These are phyloP conservation scores for Heterodera schachtii DNA, from an alignment of 1,140 invertebrate genomes.

Conservation along the genomic window DNA sequence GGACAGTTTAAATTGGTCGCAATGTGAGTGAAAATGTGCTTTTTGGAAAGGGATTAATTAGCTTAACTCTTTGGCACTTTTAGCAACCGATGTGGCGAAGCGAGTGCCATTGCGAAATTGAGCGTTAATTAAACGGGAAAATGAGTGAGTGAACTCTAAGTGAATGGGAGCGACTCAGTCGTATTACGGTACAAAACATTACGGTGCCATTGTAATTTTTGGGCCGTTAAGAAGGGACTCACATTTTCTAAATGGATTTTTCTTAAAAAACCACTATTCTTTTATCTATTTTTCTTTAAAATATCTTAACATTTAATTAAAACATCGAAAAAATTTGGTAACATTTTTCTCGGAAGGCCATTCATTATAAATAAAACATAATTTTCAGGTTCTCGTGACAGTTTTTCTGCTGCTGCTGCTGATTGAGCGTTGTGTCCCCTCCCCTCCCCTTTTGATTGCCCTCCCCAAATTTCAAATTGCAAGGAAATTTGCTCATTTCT, in stretches of 20 bases:
- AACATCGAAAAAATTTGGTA: too few species aligned
- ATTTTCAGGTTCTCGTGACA: background rate
- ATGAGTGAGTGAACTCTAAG: too few species aligned
- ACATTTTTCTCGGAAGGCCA: too few species aligned
- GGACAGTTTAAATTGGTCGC: slow-evolving; percentile 22
- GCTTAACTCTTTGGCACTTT: background rate
- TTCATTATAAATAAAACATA: background rate
- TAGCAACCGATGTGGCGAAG: slow-evolving; percentile 29
- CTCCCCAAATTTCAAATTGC: background rate
- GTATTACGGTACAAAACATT: too few species aligned
- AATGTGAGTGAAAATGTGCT: slow-evolving; percentile 19
- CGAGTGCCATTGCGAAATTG: slow-evolving; percentile 3
- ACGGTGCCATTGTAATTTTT: too few species aligned
- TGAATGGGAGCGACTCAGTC: too few species aligned
- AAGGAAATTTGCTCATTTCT: background rate
- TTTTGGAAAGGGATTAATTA: background rate
- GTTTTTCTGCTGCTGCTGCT: background rate
- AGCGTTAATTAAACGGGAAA: background rate
- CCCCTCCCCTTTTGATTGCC: background rate
- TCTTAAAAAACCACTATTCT: too few species aligned
- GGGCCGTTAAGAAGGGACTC: too few species aligned
- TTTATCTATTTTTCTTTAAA: too few species aligned
- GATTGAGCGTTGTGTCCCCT: background rate
- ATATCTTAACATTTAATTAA: too few species aligned
- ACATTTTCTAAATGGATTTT: too few species aligned